These are phyloP conservation scores for Epizoanthus rinbou DNA, from an alignment of 92 coral and sea anemone species.

Conservation along the genomic window DNA sequence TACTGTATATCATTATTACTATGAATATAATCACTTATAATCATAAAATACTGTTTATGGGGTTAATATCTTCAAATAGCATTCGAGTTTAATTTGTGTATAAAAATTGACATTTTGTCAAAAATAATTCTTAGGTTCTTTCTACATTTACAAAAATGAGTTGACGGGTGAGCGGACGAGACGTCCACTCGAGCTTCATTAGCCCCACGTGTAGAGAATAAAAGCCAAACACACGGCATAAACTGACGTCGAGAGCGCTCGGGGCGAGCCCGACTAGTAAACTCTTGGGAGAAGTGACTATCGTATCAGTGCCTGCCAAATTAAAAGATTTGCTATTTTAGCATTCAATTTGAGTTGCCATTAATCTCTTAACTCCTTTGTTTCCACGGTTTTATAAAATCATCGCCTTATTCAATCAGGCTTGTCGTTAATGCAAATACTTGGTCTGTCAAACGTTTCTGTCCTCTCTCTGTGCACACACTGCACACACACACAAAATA, in stretches of 20 bases:
- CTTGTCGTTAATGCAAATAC: not conserved
- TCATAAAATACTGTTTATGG: not conserved
- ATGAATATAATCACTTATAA: not conserved
- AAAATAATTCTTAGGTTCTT: slow-evolving; percentile 23
- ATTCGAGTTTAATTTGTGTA: slow-evolving; percentile 28
- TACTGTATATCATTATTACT: not conserved
- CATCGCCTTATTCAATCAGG: slow-evolving; percentile 11
- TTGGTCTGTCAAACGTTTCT: slow-evolving; percentile 2
- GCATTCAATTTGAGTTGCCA: slow-evolving; percentile 40
- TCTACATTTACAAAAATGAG: slow-evolving; percentile 33
- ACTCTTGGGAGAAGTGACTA: slow-evolving; percentile 6
- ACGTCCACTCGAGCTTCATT: not conserved
- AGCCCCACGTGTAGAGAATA: slow-evolving; percentile 42
- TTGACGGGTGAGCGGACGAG: slow-evolving; percentile 33
- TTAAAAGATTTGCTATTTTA: slow-evolving; percentile 12
- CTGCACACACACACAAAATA: not conserved
- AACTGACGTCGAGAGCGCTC: not conserved
- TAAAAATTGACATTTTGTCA: slow-evolving; percentile 43
- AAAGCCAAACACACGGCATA: slow-evolving; percentile 24
- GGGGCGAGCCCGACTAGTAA: slow-evolving; percentile 17
- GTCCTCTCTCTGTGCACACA: not conserved
- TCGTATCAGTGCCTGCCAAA: not conserved
- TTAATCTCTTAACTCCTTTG: slow-evolving; percentile 16
- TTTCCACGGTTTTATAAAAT: slow-evolving; percentile 22
- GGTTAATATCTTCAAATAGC: slow-evolving; percentile 19